These are phyloP conservation scores for Drosophila malerkotliana DNA, from an alignment of 1,140 invertebrate species.

Conservation along the genomic window DNA sequence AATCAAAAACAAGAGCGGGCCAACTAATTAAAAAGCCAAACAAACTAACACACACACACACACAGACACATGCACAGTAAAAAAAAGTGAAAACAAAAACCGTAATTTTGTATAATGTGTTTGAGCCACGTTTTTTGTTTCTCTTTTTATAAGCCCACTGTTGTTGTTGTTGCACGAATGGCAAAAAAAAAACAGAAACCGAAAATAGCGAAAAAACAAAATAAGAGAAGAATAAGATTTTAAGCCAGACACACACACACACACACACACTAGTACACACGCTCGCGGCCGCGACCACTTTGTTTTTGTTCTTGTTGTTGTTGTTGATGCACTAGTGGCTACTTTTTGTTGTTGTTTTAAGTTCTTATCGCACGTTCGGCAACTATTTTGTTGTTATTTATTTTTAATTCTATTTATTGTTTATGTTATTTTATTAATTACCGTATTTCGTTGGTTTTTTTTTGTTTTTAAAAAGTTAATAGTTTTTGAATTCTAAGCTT, in stretches of 20 bases:
- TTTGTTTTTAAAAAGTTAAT: neutral
- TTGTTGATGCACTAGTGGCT: slow-evolving; percentile 2
- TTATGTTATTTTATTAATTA: neutral
- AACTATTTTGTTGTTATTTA: neutral
- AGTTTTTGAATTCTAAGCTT: neutral
- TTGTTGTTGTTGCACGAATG: slow-evolving; percentile 9
- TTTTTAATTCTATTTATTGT: neutral
- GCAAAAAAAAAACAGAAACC: neutral
- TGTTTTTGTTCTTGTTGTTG: neutral
- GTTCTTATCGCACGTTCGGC: slow-evolving; percentile 8
- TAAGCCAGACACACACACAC: slow-evolving; percentile 1
- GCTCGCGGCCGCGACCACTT: neutral
- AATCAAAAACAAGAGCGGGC: slow-evolving; percentile 56
- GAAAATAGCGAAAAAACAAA: neutral
- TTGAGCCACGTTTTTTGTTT: slow-evolving; percentile 35
- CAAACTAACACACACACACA: slow-evolving; percentile 44
- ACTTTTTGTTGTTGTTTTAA: neutral
- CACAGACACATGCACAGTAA: slow-evolving; percentile 47
- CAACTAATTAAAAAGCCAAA: slow-evolving; percentile 68
- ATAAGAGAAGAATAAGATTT: slow-evolving; percentile 1
- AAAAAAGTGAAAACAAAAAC: slow-evolving; percentile 64
- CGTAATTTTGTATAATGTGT: slow-evolving; percentile 8
- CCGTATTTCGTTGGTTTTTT: neutral
- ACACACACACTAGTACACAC: neutral
- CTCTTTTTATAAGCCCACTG: slow-evolving; percentile 4